Percentiles rank a stretch among this genome's conserved stretches.
phyloP scores from a whole-genome alignment of 2,797 vertebrate species.

The Spinus olivaceus region DNA sequence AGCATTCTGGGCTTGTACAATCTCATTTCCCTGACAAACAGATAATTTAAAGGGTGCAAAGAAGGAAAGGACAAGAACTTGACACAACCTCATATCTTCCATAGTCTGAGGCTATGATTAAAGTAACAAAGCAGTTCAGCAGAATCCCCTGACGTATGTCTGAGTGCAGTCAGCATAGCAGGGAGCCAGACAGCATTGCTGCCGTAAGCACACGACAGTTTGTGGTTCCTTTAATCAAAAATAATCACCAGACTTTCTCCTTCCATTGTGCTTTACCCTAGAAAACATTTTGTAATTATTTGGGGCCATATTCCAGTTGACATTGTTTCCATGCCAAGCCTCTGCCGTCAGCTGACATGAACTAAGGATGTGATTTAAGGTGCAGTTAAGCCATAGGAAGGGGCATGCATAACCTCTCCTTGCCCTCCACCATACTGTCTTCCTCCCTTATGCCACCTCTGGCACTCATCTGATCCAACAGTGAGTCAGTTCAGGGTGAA shows the following conservation, averaged over 20 bases:
- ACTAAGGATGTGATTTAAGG: rapidly evolving
- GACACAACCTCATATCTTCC: not conserved
- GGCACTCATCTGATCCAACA: not conserved
- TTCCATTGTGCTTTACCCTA: not conserved
- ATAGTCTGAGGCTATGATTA: not conserved
- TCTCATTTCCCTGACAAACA: not conserved
- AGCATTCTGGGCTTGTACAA: not conserved
- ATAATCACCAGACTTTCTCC: not conserved
- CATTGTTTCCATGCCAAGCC: rapidly evolving
- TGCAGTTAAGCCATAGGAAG: not conserved
- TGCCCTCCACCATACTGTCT: not conserved
- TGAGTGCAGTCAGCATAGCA: not conserved
- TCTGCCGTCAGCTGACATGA: not conserved
- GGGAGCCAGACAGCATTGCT: not conserved
- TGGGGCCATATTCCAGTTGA: not conserved
- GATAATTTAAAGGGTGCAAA: not conserved
- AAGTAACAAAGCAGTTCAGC: not conserved
- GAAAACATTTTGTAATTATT: not conserved
- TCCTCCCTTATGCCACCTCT: not conserved
- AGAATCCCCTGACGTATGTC: not conserved
- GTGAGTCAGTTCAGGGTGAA: not conserved
- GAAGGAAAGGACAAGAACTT: not conserved
- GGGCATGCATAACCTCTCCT: not conserved
- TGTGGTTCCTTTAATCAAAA: not conserved
- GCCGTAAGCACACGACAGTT: rapidly evolving